Conservation (phyloP, 2,113 vertebrate genomes). For the Heliornis fulica region DNA sequence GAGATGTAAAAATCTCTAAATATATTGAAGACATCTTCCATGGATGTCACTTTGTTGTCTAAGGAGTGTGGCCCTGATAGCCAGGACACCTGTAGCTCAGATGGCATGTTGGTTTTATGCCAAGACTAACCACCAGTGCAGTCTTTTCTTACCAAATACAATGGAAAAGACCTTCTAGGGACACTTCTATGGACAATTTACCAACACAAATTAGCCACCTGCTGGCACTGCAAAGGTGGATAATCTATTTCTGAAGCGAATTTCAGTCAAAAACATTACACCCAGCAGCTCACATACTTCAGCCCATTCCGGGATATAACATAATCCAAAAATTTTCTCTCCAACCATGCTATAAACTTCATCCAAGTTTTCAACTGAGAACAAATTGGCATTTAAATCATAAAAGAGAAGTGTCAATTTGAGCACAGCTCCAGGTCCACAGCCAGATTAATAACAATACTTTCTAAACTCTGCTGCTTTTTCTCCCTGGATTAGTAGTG, state of each 20-base stretch:
- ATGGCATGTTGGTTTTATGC: background rate
- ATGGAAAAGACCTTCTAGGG: background rate
- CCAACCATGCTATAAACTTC: background rate
- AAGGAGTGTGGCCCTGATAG: background rate
- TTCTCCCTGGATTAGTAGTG: background rate
- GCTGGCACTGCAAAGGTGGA: background rate
- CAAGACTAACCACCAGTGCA: background rate
- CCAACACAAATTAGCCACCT: background rate
- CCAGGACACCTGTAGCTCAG: background rate
- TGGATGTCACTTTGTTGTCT: background rate
- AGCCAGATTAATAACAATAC: background rate
- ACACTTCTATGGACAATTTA: background rate
- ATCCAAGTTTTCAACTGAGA: background rate
- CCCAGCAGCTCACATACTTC: fast-evolving
- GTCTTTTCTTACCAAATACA: background rate
- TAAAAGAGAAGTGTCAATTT: background rate
- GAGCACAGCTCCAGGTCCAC: background rate
- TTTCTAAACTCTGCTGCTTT: background rate
- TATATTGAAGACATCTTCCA: background rate
- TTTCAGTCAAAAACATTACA: background rate
- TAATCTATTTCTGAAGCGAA: background rate
- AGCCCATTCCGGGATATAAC: background rate
- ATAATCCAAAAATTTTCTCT: background rate
- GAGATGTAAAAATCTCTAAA: background rate
- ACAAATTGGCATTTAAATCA: background rate